Evolutionary conservation across 2,888 invertebrate species (phyloP), one percentile per base, ranked within the genome.

Genomic region (Lasioglossum malachurum): DNA sequence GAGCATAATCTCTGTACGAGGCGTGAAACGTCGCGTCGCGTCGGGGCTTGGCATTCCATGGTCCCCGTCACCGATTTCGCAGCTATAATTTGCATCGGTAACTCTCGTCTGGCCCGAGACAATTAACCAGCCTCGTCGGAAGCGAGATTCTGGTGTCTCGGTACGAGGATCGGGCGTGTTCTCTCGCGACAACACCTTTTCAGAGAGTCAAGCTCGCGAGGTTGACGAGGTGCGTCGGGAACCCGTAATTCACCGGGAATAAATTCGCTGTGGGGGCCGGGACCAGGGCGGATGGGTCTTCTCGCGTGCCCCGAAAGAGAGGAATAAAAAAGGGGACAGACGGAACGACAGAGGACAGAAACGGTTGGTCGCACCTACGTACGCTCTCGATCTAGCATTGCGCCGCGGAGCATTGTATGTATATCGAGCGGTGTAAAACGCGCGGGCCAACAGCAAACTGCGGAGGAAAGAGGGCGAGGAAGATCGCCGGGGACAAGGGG

Each of bases 351-450:
- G 53, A 10, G 27, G 57, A 74, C 60, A 77, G 53, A 80, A 60
- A 83, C 23, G 16, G 76, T 44, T 64, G 83, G 88, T 91, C 91
- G 89, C 88, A 85, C 91, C 90, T 91, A 89, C 83, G 83, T 81
- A 82, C 86, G 91, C 90, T 92, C 90, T 92, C 90, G 90, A 92
- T 92, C 91, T 82, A 87, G 91, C 89, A 87, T 86, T 80, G 92
- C 93, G 91, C 90, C 91, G 89, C 90, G 88, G 82, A 80, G 93
- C 93, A 94, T 94, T 94, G 94, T 94, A 94, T 94, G 94, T 94
- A 94, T 94, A 94, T 94, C 92, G 92, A 74, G 67, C 76, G 85
- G 49, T 67, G 83, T 84, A 87, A 87, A 87, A 67, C 35, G 78
- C 78, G 73, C 80, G 72, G 72, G 75, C 73, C 78, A 64, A 64